A percentile compares a stretch with the other conserved stretches of the same genome.
Conservation (phyloP, 1,140 invertebrate species). For the Apis florea region DNA sequence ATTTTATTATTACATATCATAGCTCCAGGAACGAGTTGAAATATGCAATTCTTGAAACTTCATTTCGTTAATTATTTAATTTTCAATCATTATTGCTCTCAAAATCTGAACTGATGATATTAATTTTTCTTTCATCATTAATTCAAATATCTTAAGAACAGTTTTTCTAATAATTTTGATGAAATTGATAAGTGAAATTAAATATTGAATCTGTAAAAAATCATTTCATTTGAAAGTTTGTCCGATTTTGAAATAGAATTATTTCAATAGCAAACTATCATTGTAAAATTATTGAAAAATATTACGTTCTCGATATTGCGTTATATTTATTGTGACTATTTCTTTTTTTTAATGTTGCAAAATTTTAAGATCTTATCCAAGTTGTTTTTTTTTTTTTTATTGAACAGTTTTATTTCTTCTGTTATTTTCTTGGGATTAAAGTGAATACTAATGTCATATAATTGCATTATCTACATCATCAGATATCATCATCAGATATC, state of each 20-base stretch:
- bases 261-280: constrained; percentile 71
- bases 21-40: neutral
- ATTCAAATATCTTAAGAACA: constrained; percentile 58
- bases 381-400: constrained; percentile 63
- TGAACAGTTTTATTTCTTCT: neutral
- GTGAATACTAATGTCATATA: neutral
- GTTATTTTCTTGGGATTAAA: constrained; percentile 46
- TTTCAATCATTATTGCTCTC: constrained; percentile 66
- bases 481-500: too few species aligned
- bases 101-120: constrained; percentile 75
- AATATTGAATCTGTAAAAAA: constrained; percentile 69
- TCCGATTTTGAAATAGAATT: constrained; percentile 69
- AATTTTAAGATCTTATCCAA: constrained; percentile 61
- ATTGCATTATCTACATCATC: neutral
- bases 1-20: too few species aligned
- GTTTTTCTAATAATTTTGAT: constrained; percentile 69
- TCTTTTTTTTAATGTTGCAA: constrained; percentile 58
- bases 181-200: constrained; percentile 67
- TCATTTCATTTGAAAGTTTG: constrained; percentile 62
- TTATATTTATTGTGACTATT: constrained; percentile 56
- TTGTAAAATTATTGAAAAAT: constrained; percentile 56
- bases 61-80: constrained; percentile 49
- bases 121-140: constrained; percentile 5
- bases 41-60: constrained; percentile 40
- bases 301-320: constrained; percentile 42